Base-by-base conservation (phyloP, 2,113 vertebrate species). In the Leiothrix lutea region DNA sequence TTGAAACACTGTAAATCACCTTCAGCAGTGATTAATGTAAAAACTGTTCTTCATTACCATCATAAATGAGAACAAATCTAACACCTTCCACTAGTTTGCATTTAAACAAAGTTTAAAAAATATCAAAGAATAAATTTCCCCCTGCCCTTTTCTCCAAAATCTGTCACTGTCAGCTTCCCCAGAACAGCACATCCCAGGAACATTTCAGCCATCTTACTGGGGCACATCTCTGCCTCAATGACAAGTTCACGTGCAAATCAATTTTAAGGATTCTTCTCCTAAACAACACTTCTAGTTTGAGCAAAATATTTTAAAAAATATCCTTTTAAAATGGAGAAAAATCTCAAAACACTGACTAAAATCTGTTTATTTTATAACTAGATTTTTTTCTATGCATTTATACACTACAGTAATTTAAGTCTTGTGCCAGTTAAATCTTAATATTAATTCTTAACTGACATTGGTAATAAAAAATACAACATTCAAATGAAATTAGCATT, bases 181-280 rank as follows among this genome's bases (percentile, higher is more conserved):
- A 56, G 50, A 71, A 54, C 44, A 78, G 45, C 47, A 70, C 5
- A 19, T 25, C 14, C 35, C 42, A 48, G 58, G 28, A 88, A 44
- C 60, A 67, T 33, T 74, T 67, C 62, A 92, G 80, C 35, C 45
- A 22, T 35, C 7, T 21, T 20, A 25, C 25, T 18, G 51, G 2
- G 15, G 22, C 22, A 80, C 58, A 42, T 33, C 50, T 12, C 35
- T 47, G 40, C 38, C 64, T 16, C 66, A 48, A 21, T 5, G 7
- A 48, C 14, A 50, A 57, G 22, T 19, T 75, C 8, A 33, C 0
- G 0, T 16, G 14, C 24, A 86, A 31, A 66, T 22, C 29, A 44
- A 2, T 8, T 3, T 21, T 38, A 16, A 25, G 22, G 35, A 40
- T 80, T 64, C 28, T 47, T 40, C 33, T 50, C 29, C 47, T 47